Conservation (phyloP, 2,797 vertebrate genomes). For the Sibirionetta formosa region DNA sequence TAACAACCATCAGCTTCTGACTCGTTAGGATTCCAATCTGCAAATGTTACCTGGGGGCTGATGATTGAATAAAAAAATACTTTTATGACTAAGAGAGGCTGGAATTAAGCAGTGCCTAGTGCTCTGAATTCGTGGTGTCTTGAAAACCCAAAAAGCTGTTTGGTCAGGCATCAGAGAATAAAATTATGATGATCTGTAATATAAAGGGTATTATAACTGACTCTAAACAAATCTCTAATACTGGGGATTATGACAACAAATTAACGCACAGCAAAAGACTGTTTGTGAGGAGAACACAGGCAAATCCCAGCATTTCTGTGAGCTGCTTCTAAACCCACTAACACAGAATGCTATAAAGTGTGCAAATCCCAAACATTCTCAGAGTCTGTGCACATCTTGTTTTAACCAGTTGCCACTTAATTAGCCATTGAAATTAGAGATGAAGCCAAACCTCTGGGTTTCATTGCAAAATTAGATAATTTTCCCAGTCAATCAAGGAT, state of each 20-base stretch:
- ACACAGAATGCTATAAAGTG: neutral
- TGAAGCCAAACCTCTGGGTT: neutral
- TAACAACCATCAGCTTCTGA: constrained; percentile 69
- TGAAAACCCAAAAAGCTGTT: constrained; percentile 52
- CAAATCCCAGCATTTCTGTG: neutral
- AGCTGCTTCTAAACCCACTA: constrained; percentile 10
- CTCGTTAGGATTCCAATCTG: constrained; percentile 68
- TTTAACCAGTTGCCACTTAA: neutral
- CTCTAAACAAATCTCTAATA: constrained; percentile 27
- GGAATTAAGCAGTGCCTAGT: constrained; percentile 32
- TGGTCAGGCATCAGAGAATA: constrained; percentile 33
- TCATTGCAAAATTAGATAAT: neutral
- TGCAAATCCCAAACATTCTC: neutral
- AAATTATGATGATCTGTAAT: neutral
- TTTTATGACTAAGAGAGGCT: constrained; percentile 20
- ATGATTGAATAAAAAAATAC: constrained; percentile 72
- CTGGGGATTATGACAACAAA: neutral
- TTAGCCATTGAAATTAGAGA: neutral
- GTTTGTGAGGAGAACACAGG: neutral
- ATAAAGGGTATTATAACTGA: constrained; percentile 18
- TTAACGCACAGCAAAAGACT: constrained; percentile 12
- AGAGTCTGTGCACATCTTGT: neutral
- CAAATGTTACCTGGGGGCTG: constrained; percentile 66
- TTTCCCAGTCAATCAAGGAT: neutral
- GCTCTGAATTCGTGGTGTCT: constrained; percentile 6